Conservation (phyloP, 1,140 invertebrate genomes). For the Bombus difficillimus region DNA sequence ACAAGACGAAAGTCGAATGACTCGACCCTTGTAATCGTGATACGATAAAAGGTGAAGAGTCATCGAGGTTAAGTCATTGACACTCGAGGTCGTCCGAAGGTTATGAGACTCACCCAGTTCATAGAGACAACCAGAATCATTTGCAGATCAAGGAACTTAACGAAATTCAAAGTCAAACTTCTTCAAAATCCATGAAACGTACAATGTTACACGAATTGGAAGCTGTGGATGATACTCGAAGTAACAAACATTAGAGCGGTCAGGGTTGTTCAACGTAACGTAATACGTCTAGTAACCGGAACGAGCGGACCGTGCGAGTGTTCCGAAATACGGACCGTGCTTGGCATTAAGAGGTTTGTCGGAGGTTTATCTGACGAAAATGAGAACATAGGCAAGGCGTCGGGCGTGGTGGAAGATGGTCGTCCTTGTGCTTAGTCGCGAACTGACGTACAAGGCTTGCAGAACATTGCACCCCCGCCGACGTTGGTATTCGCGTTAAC, state of each 20-base stretch:
- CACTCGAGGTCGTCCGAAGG: background rate
- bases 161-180: no score
- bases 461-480: background rate
- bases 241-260: background rate
- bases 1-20: background rate
- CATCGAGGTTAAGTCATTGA: background rate
- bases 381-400: background rate
- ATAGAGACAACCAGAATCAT: no score
- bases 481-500: constrained; percentile 53
- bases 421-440: constrained; percentile 13
- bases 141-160: no score
- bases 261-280: background rate
- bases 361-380: constrained; percentile 5
- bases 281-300: background rate
- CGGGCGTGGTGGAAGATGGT: background rate
- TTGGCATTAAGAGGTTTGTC: background rate
- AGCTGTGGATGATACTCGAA: background rate
- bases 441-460: constrained; percentile 9
- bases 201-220: background rate
- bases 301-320: no score
- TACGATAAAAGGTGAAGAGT: background rate
- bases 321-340: no score
- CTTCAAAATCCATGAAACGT: no score
- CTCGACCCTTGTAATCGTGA: background rate
- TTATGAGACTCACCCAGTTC: no score